Evolutionary conservation across 2,888 invertebrate species (phyloP), one percentile per base, ranked within the genome.

Genomic region (Buathra laborator): DNA sequence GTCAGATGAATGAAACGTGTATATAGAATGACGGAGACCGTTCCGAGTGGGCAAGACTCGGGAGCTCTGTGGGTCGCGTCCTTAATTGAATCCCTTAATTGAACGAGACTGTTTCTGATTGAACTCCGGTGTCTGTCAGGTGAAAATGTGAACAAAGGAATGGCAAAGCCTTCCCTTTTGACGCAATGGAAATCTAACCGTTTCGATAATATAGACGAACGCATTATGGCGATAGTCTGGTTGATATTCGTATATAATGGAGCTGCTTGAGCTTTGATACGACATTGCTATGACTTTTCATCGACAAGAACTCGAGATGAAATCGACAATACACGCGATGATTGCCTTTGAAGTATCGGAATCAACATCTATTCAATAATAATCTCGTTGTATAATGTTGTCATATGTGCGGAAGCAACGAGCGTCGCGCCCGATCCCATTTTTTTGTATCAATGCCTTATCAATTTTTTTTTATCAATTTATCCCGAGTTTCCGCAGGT

Each of bases 81-180:
- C 29, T 44, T 59, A 24, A 56, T 72, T 72, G 32, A 59, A 44
- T 59, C 44, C 24, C 59, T 72, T 72, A 59, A 72, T 72, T 72
- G 72, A 44, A 72, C 59, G 56, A 72, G 9, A 44, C 24, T 44
- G 72, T 19, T 19, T 24, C 43, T 37, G 71, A 71, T 71, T 71
- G 6, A 71, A 37, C 9, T 29, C 9, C 51, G 12, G 32, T 29
- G 62, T 5, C 32, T 14, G n/a, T 62, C n/a, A 62, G 32, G 37
- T 32, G 4, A 29, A 32, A 62, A 10, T 4, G 3, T 1, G 56
- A 10, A 62, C 37, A 14, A 37, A 29, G 12, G 5, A 10, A 32
- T 14, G 2, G 62, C 14, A 32, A 62, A 29, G 24, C 5, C 14
- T 62, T 10, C n/a, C 7, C 32, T 62, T 37, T 62, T 24, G 12